phyloP scores from a whole-genome alignment of 2,113 vertebrate genomes.

The Myrmecophaga tridactyla region DNA sequence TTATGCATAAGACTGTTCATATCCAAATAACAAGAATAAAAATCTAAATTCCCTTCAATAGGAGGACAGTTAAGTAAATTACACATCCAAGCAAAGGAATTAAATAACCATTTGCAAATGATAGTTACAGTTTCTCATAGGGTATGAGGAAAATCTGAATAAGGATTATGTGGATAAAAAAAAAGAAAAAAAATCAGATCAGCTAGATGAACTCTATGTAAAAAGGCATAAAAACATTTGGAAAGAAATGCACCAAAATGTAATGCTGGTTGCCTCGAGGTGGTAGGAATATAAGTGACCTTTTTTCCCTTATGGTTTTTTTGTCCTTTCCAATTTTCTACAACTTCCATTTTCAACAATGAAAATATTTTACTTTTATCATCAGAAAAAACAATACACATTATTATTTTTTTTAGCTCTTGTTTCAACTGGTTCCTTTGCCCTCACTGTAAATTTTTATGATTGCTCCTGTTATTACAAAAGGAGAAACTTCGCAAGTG shows the following conservation, averaged over 20 bases:
- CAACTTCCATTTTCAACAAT: conserved; percentile 8
- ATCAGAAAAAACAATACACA: background rate
- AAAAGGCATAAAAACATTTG: conserved; percentile 9
- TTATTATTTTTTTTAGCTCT: conserved; percentile 56
- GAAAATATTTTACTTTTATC: conserved; percentile 51
- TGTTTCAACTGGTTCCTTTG: conserved; percentile 35
- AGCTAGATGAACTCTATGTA: background rate
- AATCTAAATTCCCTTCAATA: conserved; percentile 19
- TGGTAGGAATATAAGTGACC: background rate
- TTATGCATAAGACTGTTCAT: background rate
- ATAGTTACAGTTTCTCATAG: background rate
- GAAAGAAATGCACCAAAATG: background rate
- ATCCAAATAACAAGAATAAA: background rate
- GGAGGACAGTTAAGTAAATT: background rate
- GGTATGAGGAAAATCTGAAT: background rate
- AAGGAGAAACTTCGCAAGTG: conserved; percentile 53
- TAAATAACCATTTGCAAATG: background rate
- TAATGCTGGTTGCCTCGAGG: background rate
- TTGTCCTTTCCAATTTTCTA: conserved; percentile 11
- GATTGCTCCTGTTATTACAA: conserved; percentile 55
- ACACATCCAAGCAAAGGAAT: background rate
- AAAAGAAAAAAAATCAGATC: background rate
- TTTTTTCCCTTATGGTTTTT: background rate
- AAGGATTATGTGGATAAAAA: background rate
- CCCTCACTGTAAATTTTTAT: conserved; percentile 49